Base-by-base conservation (phyloP, 2,797 vertebrate genomes). In the Gastrophryne carolinensis region DNA sequence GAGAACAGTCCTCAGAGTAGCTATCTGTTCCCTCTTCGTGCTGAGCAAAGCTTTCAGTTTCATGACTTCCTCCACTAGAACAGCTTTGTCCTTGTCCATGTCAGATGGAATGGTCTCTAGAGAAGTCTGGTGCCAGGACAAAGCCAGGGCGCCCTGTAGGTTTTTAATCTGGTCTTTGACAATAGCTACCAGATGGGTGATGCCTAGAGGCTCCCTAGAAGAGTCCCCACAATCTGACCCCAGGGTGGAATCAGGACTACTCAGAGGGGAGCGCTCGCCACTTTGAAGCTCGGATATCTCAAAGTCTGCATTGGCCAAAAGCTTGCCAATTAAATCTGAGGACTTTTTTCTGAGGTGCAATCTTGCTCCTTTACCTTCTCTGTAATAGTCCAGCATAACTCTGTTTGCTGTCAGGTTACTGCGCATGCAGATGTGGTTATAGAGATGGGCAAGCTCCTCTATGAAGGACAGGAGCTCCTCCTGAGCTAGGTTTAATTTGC, bases 11-110 rank as follows among this genome's bases (percentile, higher is more conserved):
- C 94, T 89, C 56, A 95, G 90, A 0, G 94, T 95, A 23, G 93
- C 93, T 4, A 95, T 94, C 86, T 95, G 94, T 65, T 95, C 94
- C 61, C 92, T 87, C 84, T 95, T 95, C 68, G 94, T 95, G 87
- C 94, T 94, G 62, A 95, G 89, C 52, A 94, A 87, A n/a, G 93
- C 94, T 81, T 92, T 94, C 24, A 95, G 91, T 73, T 94, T 94
- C 17, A 95, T 83, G 1, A 94, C 89, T 75, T 95, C 94, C 73
- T 95, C 92, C 80, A 94, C 75, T 57, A 95, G 85, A 60, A 84
- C 89, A 60, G 92, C 92, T 2, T 90, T 87, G 56, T 95, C 93
- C n/a, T 87, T 85, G 56, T 95, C 93, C 1, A 88, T 75, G 60
- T 93, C 92, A 0, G 80, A 82, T 3, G 81, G 82, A 65, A 80